These are phyloP conservation scores for Heteromyza rotundicornis DNA, from an alignment of 2,888 invertebrate species.

Conservation along the genomic window DNA sequence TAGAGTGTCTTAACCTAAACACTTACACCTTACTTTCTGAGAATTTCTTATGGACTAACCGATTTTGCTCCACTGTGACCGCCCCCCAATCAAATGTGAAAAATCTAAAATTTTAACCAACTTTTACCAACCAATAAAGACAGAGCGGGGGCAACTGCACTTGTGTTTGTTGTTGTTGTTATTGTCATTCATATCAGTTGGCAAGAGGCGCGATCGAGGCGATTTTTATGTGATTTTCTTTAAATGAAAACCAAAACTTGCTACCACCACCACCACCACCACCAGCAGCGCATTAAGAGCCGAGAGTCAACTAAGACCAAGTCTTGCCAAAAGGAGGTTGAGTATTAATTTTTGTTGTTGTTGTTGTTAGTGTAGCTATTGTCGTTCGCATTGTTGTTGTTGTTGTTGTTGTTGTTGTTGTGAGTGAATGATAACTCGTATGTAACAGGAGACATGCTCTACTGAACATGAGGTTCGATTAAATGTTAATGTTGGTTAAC, in stretches of 20 bases:
- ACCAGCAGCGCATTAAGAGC: slow-evolving; percentile 10
- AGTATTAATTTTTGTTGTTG: slow-evolving; percentile 12
- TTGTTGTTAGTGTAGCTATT: slow-evolving; percentile 16
- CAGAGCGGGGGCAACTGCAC: slow-evolving; percentile 23
- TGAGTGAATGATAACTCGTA: slow-evolving; percentile 47
- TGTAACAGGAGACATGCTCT: slow-evolving; percentile 60
- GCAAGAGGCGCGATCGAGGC: slow-evolving; percentile 53
- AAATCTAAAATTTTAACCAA: slow-evolving; percentile 1
- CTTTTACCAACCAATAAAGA: slow-evolving; percentile 25
- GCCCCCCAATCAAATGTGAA: neutral
- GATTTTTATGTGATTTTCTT: slow-evolving; percentile 58
- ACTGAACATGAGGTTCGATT: slow-evolving; percentile 62
- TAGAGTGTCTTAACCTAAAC: no score
- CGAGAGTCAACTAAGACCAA: slow-evolving; percentile 26
- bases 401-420: slow-evolving; percentile 21
- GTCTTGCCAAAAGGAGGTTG: neutral
- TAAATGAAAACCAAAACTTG: slow-evolving; percentile 2
- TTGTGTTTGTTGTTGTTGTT: neutral
- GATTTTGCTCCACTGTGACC: neutral
- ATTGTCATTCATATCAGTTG: slow-evolving; percentile 29
- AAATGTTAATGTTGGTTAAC: slow-evolving; percentile 62
- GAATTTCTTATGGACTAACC: no score
- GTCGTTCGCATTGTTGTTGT: slow-evolving; percentile 18
- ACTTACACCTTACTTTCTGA: no score
- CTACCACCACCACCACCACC: neutral